phyloP scores from a whole-genome alignment of 2,888 invertebrate genomes.

The Nasonovia ribisnigri region DNA sequence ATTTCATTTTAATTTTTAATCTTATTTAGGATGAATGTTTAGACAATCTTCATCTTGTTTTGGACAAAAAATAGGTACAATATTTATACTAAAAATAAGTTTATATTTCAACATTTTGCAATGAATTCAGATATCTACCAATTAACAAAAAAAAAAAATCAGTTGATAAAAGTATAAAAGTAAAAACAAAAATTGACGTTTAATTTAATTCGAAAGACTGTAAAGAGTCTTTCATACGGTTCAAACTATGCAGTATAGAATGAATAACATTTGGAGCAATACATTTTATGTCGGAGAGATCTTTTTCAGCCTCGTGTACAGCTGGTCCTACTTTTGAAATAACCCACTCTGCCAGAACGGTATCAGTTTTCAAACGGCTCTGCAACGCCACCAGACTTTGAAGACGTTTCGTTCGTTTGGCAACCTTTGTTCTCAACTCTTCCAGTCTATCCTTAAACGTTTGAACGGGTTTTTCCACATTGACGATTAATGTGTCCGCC shows the following conservation, averaged over 20 bases:
- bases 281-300: background rate
- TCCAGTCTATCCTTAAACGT: background rate
- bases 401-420: slow-evolving; percentile 34
- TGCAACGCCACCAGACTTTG: slow-evolving; percentile 46
- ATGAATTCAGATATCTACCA: background rate
- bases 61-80: background rate
- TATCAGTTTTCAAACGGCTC: slow-evolving; percentile 25
- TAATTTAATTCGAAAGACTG: slow-evolving; percentile 22
- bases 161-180: background rate
- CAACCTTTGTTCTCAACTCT: background rate
- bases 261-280: background rate
- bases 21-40: too few species aligned
- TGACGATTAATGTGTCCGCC: background rate
- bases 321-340: slow-evolving; percentile 48
- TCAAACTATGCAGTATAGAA: background rate
- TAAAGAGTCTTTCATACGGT: slow-evolving; percentile 26
- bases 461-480: slow-evolving; percentile 20
- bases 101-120: background rate
- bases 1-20: background rate
- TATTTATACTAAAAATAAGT: background rate
- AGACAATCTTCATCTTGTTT: background rate
- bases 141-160: background rate
- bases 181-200: slow-evolving; percentile 14
- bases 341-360: slow-evolving; percentile 42
- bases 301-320: slow-evolving; percentile 31